Evolutionary conservation across 1,140 invertebrate species (phyloP), one percentile per base, ranked within the genome.

Genomic region (Dendroctonus valens): DNA sequence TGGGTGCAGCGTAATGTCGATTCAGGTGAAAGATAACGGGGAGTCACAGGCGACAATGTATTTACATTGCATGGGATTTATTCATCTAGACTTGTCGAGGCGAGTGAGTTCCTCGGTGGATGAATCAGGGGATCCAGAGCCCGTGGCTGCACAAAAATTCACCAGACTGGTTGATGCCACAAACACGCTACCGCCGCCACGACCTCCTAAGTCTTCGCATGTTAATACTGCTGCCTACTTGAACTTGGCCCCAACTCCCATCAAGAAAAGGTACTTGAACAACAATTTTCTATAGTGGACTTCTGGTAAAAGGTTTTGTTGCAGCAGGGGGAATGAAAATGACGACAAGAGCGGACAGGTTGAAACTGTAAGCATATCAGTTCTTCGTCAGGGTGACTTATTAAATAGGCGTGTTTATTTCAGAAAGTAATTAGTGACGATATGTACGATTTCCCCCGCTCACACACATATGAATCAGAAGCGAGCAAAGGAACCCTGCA

Each of bases 121-220:
- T 59, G 72, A 80, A 72, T 84, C 83, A 5, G 75, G 79, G 26
- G 86, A 87, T 68, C 79, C 83, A 26, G 85, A 85, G 59, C 41
- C 70, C 0, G 79, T 81, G n/a, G 80, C 82, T 59, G 83, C 82
- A 6, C 80, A 84, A 76, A 86, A 82, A 82, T 83, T 55, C 78
- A 79, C 62, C 81, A 86, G 73, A 85, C 83, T 72, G 68, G 84
- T 64, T 75, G 59, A 57, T 2, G 40, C 58, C 9, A 58, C 67
- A 14, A n/a, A 26, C 14, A 46, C 39, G 39, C n/a, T 63, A 72
- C 85, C 86, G 9, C 89, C 89, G 7, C 89, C 90, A 4, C 81
- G 89, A 67, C 89, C 89, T n/a, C 90, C 90, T 0, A 91, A 91
- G 79, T 89, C 89, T 6, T 79, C 84, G n/a, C 83, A 87, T 71